Evolutionary conservation across 2,113 vertebrate genomes (phyloP).

Genomic region (Aphyosemion australe): DNA sequence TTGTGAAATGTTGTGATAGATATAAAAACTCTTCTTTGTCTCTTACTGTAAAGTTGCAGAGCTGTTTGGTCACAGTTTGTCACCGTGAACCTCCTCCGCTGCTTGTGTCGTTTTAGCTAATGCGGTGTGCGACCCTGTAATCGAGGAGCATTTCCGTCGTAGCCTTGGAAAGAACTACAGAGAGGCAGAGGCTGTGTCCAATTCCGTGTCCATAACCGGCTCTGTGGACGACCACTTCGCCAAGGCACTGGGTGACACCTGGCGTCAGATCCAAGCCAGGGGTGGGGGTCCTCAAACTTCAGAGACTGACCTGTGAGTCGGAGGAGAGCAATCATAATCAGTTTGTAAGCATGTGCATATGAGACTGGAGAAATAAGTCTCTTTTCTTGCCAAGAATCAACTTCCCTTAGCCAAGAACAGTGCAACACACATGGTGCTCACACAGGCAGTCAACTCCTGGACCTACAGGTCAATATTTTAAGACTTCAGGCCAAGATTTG

Average conservation of each 20-base stretch:
- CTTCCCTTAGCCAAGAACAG: constrained; percentile 83
- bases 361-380: constrained; percentile 38
- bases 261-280: constrained; percentile 97
- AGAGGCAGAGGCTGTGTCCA: constrained; percentile 90
- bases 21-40: too few relatives aligned
- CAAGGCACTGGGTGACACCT: constrained; percentile 96
- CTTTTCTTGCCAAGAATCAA: constrained; percentile 73
- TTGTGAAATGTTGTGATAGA: too few relatives aligned
- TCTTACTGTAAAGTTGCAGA: too few relatives aligned
- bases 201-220: constrained; percentile 96
- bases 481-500: constrained; percentile 69
- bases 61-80: too few relatives aligned
- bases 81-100: too few relatives aligned
- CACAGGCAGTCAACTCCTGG: constrained; percentile 34
- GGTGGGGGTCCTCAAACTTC: constrained; percentile 72
- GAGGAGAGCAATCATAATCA: constrained; percentile 64
- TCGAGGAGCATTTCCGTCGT: constrained; percentile 98
- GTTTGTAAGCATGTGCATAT: constrained; percentile 87
- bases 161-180: constrained; percentile 98
- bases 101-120: constrained; percentile 66
- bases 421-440: constrained; percentile 61
- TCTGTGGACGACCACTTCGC: constrained; percentile 98
- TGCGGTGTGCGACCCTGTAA: constrained; percentile 90
- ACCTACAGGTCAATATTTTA: constrained; percentile 20
- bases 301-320: constrained; percentile 77